Percentiles rank a stretch among this genome's conserved stretches.
phyloP scores from a whole-genome alignment of 2,888 invertebrate genomes.

The Calliphora vomitoria region DNA sequence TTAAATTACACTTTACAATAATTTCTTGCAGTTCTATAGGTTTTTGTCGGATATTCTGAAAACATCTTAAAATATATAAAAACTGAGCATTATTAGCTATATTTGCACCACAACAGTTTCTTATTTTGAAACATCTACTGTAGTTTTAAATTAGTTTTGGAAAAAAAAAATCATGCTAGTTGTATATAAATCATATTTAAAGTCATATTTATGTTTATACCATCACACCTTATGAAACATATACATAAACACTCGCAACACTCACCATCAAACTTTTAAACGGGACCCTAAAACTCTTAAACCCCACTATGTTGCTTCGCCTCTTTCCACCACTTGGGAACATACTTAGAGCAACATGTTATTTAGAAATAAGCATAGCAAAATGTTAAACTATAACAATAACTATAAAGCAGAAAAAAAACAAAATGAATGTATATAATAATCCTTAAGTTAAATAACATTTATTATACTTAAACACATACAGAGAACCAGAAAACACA shows the following conservation, averaged over 20 bases:
- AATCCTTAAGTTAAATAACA: conserved; percentile 60
- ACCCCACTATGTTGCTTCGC: too few relatives aligned
- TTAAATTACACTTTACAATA: too few relatives aligned
- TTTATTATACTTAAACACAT: conserved; percentile 47
- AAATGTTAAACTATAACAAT: conserved; percentile 62
- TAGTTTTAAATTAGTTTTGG: too few relatives aligned
- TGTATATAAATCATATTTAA: conserved; percentile 58
- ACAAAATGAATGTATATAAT: conserved; percentile 51
- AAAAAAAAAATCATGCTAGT: conserved; percentile 27
- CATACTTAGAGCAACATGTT: conserved; percentile 62
- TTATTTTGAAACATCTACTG: too few relatives aligned
- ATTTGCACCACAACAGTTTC: too few relatives aligned
- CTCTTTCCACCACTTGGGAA: background rate
- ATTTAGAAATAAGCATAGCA: conserved; percentile 51
- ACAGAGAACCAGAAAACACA: background rate
- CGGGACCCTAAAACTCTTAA: background rate
- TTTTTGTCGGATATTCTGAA: too few relatives aligned
- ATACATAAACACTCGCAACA: background rate
- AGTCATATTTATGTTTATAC: conserved; percentile 59
- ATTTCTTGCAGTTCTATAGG: too few relatives aligned
- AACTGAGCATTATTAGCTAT: too few relatives aligned
- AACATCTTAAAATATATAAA: too few relatives aligned
- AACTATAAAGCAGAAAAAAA: conserved; percentile 61
- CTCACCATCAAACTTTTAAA: too few relatives aligned
- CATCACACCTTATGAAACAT: conserved; percentile 48